These are phyloP conservation scores for Heterohyrax brucei DNA, from an alignment of 2,797 vertebrate genomes.

Conservation along the genomic window DNA sequence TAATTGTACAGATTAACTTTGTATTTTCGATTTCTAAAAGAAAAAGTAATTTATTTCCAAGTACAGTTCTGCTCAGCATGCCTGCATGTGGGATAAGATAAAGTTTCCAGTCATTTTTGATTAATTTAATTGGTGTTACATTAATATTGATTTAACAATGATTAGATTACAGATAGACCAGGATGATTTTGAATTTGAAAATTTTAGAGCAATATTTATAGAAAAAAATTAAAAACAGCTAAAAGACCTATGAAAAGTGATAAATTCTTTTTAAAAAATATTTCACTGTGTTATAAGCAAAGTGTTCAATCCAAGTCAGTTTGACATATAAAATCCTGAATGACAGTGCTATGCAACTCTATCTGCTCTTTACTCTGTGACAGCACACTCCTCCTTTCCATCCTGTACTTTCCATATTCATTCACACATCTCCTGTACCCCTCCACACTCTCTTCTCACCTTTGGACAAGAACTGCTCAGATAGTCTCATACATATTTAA, in stretches of 20 bases:
- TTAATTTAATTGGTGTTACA: background rate
- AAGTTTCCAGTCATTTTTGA: background rate
- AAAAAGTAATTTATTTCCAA: background rate
- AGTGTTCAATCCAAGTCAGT: too few species aligned
- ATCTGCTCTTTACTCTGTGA: too few species aligned
- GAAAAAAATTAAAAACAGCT: background rate
- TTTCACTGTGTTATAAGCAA: too few species aligned
- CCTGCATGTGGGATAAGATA: background rate
- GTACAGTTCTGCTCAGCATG: background rate
- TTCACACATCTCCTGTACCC: too few species aligned
- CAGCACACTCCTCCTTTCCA: too few species aligned
- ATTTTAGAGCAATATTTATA: background rate
- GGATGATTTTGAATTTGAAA: background rate
- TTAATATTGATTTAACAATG: constrained; percentile 47
- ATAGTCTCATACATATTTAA: too few species aligned
- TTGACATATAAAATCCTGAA: too few species aligned
- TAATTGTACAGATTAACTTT: background rate
- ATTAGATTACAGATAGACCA: background rate
- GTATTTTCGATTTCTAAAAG: constrained; percentile 43
- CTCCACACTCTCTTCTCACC: too few species aligned
- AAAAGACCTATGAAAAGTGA: background rate
- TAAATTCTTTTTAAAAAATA: background rate
- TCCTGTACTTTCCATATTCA: too few species aligned
- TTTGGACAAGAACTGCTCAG: too few species aligned
- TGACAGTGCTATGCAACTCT: too few species aligned